Base-by-base conservation (phyloP, 2,113 vertebrate genomes). In the Zootoca vivipara region DNA sequence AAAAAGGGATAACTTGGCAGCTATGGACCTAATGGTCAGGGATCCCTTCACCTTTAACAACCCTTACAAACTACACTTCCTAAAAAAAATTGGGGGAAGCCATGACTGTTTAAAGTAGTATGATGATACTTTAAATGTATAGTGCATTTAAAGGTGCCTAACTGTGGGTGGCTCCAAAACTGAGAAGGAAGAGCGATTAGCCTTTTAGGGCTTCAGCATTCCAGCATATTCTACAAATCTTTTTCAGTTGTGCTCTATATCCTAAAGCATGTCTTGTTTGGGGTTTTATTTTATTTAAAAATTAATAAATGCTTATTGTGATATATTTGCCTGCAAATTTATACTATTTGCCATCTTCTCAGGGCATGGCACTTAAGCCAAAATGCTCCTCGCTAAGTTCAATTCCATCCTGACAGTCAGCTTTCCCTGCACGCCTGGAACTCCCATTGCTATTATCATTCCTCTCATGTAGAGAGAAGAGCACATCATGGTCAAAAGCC, bases 401-500 rank as follows among this genome's bases (percentile, higher is more conserved):
- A 73, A 35, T 22, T 91, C 70, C 28, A 77, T n/a, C 82, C 0
- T 1, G 80, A 87, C 86, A 90, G n/a, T 72, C 56, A 78, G 28
- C 42, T 88, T 89, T 33, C 30, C 20, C 69, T 75, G 22, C 18
- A 89, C 65, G 64, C 80, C 72, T 75, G 78, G 75, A 91, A 89
- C 20, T 78, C n/a, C 2, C 20, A 30, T 20, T 81, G 24, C n/a
- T 73, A 84, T 30, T 52, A 87, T 78, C 33, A 82, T 46, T 77
- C 67, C 82, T 40, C 7, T 78, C 9, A 89, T 82, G 56, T 22
- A 83, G 0, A 2, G 5, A 91, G 86, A 52, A 52, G 40, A 92
- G 67, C 90, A 91, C 0, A 0, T 13, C 56, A 62, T 4, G 87
- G 79, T 86, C 74, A 69, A 77, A 81, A 82, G 78, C 67, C 7